A percentile compares a stretch with the other conserved stretches of the same genome.
Conservation (phyloP, 30 jellyfish, hydroid and myxozoan species). For the Sanderia malayensis region DNA sequence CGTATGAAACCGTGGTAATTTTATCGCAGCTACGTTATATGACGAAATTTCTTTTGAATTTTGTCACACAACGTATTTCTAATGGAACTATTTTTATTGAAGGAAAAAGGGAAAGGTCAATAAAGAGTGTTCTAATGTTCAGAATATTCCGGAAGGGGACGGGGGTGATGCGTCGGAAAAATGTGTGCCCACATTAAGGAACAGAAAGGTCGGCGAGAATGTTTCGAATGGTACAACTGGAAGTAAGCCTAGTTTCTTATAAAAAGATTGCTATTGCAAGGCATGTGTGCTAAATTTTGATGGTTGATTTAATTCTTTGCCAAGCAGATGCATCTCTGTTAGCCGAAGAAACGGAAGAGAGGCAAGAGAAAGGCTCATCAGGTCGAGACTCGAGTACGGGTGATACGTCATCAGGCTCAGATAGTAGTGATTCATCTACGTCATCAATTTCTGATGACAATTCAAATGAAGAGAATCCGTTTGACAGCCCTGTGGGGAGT, state of each 20-base stretch:
- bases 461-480: conserved; percentile 52
- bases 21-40: too few relatives aligned
- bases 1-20: too few relatives aligned
- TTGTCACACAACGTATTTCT: background rate
- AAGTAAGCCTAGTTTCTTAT: too few relatives aligned
- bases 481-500: conserved; percentile 17
- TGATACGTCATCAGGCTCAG: conserved; percentile 64
- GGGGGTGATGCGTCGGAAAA: background rate
- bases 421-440: conserved; percentile 64
- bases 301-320: too few relatives aligned
- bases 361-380: conserved; percentile 49
- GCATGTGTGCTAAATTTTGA: too few relatives aligned
- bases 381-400: conserved; percentile 70
- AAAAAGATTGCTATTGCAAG: too few relatives aligned
- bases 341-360: conserved; percentile 35
- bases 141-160: conserved; percentile 1
- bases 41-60: too few relatives aligned
- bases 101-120: conserved; percentile 49
- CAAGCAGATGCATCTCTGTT: too few relatives aligned
- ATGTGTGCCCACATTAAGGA: background rate
- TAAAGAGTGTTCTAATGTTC: conserved; percentile 15
- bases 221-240: too few relatives aligned
- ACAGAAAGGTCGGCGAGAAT: conserved; percentile 14
- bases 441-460: conserved; percentile 68
- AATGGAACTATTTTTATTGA: background rate